These are phyloP conservation scores for Silurus asotus DNA, from an alignment of 2,113 vertebrate genomes.

Conservation along the genomic window DNA sequence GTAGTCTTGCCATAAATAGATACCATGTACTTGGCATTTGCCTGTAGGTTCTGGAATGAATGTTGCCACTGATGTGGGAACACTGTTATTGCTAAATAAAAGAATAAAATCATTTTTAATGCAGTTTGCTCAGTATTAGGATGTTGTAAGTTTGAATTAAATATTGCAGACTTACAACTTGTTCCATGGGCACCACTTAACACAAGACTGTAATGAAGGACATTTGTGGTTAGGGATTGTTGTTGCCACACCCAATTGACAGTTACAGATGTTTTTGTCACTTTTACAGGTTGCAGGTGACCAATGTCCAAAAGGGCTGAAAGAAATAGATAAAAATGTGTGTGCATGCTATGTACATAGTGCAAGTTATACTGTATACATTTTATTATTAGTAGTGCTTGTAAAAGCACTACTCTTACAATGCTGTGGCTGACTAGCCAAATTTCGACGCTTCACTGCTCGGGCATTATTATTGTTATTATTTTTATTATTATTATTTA, in stretches of 20 bases:
- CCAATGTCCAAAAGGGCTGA: conserved; percentile 57
- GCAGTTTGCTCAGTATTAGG: not conserved
- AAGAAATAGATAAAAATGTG: not conserved
- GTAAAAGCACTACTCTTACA: too few relatives aligned
- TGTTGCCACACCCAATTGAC: conserved; percentile 57
- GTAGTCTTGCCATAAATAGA: conserved; percentile 21
- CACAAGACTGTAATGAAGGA: conserved; percentile 51
- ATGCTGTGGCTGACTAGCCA: too few relatives aligned
- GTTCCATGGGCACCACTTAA: conserved; percentile 24
- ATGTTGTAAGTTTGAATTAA: not conserved
- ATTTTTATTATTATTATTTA: too few relatives aligned
- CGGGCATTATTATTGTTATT: too few relatives aligned
- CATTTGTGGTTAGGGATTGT: conserved; percentile 35
- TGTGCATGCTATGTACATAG: too few relatives aligned
- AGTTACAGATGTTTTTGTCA: conserved; percentile 50
- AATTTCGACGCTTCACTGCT: too few relatives aligned
- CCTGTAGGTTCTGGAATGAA: conserved; percentile 53
- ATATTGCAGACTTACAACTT: conserved; percentile 40
- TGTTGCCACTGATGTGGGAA: conserved; percentile 54
- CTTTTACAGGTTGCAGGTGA: conserved; percentile 23
- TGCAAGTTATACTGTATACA: not conserved
- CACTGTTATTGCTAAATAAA: conserved; percentile 47
- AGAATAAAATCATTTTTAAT: not conserved
- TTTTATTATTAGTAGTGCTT: too few relatives aligned
- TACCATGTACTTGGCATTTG: conserved; percentile 57